A percentile compares a stretch with the other conserved stretches of the same genome.
Evolutionary conservation across 2,888 invertebrate species (phyloP).

Genomic region (Aphrophora alni): DNA sequence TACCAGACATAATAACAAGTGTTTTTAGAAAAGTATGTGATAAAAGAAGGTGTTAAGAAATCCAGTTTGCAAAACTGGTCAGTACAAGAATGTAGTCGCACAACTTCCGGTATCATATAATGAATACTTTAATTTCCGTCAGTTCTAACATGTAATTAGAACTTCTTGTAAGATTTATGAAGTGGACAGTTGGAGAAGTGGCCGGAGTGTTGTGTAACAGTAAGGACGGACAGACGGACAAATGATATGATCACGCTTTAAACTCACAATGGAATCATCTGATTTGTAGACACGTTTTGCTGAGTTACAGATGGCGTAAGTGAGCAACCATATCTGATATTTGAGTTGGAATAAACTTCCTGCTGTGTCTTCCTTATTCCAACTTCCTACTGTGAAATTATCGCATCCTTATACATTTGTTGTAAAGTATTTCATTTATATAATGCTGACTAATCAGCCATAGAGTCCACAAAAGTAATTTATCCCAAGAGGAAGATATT

Average conservation of each 20-base stretch:
- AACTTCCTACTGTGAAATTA: no score
- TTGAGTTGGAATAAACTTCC: neutral
- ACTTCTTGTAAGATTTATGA: neutral
- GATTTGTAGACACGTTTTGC: slow-evolving; percentile 2
- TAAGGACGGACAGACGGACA: neutral
- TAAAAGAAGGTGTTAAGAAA: neutral
- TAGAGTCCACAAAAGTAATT: no score
- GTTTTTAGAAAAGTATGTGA: neutral
- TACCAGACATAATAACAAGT: no score
- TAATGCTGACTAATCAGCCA: no score
- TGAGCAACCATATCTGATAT: neutral
- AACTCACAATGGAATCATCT: neutral
- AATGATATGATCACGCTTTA: neutral
- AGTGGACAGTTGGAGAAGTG: neutral
- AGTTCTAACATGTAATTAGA: neutral
- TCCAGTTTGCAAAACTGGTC: neutral
- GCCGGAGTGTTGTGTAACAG: neutral
- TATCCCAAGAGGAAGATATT: no score
- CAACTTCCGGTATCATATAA: neutral
- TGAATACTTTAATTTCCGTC: neutral
- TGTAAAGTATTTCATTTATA: no score
- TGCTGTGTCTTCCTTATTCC: neutral
- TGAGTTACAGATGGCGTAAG: neutral
- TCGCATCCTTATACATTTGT: no score
- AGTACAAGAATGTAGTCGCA: neutral